A percentile compares a stretch with the other conserved stretches of the same genome.
These are phyloP conservation scores for Neoniphon sammara DNA, from an alignment of 2,797 vertebrate species.

Conservation along the genomic window DNA sequence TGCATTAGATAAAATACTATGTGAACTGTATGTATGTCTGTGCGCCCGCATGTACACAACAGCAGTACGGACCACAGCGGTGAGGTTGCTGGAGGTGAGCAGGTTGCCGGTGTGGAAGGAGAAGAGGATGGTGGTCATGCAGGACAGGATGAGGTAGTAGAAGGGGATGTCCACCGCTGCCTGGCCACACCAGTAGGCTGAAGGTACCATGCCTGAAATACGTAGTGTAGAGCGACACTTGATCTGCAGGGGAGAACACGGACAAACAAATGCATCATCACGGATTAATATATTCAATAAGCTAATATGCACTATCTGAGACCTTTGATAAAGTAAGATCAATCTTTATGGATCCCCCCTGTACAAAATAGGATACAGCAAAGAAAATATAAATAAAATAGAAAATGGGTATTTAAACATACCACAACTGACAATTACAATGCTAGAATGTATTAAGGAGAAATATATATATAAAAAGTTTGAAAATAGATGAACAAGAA, in stretches of 20 bases:
- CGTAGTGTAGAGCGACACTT: constrained; percentile 87
- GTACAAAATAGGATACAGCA: too few species aligned
- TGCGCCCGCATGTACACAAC: constrained; percentile 11
- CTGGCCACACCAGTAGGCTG: constrained; percentile 94
- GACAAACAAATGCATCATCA: not conserved
- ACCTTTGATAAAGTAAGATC: too few species aligned
- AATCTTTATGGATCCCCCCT: too few species aligned
- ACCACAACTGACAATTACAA: too few species aligned
- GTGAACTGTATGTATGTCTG: too few species aligned
- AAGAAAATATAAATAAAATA: too few species aligned
- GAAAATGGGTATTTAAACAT: too few species aligned
- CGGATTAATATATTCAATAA: not conserved
- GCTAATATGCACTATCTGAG: too few species aligned
- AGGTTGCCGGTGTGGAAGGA: constrained; percentile 82
- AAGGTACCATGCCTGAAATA: constrained; percentile 89
- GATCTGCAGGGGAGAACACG: constrained; percentile 73
- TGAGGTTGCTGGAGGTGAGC: constrained; percentile 78
- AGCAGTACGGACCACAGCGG: constrained; percentile 76
- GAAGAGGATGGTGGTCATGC: constrained; percentile 82
- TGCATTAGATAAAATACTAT: too few species aligned
- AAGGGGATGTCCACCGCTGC: constrained; percentile 89
- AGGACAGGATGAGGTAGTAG: constrained; percentile 82
- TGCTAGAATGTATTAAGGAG: too few species aligned
- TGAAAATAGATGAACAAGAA: too few species aligned
- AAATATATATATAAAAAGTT: too few species aligned